Evolutionary conservation across 1,140 invertebrate genomes (phyloP).

Genomic region (Sycophila sp.): DNA sequence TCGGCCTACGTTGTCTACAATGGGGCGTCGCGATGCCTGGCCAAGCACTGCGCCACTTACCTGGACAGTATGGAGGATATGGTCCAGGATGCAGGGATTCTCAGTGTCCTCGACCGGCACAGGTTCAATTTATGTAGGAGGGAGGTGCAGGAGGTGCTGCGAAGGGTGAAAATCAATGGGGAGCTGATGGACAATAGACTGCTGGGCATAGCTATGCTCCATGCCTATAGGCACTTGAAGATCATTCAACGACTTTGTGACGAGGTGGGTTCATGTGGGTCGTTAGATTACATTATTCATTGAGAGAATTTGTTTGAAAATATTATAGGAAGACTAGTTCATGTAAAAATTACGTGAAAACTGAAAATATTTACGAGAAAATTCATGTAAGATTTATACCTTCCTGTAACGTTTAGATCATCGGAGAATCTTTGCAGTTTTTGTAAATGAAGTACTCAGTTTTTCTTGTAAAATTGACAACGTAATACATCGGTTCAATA

Average conservation of each 20-base stretch:
- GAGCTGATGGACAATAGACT: conserved; percentile 54
- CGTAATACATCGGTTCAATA: too few relatives aligned
- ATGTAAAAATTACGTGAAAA: too few relatives aligned
- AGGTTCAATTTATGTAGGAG: conserved; percentile 54
- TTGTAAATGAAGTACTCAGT: too few relatives aligned
- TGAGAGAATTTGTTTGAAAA: too few relatives aligned
- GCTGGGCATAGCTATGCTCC: conserved; percentile 57
- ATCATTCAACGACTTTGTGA: conserved; percentile 49
- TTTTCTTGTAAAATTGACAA: too few relatives aligned
- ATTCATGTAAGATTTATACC: too few relatives aligned
- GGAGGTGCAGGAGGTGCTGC: conserved; percentile 53
- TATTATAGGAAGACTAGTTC: too few relatives aligned
- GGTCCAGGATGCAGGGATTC: neutral
- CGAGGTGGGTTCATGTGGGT: conserved; percentile 55
- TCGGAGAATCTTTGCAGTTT: too few relatives aligned
- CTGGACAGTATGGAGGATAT: conserved; percentile 50
- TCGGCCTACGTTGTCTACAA: conserved; percentile 54
- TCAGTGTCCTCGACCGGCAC: conserved; percentile 58
- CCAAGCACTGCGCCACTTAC: conserved; percentile 52
- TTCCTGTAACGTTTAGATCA: too few relatives aligned
- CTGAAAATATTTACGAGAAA: too few relatives aligned
- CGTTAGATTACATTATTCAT: too few relatives aligned
- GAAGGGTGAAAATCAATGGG: conserved; percentile 56
- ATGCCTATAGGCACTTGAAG: conserved; percentile 56
- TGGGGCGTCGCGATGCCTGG: conserved; percentile 48